These are phyloP conservation scores for Phodopus roborovskii DNA, from an alignment of 2,113 vertebrate genomes.

Conservation along the genomic window DNA sequence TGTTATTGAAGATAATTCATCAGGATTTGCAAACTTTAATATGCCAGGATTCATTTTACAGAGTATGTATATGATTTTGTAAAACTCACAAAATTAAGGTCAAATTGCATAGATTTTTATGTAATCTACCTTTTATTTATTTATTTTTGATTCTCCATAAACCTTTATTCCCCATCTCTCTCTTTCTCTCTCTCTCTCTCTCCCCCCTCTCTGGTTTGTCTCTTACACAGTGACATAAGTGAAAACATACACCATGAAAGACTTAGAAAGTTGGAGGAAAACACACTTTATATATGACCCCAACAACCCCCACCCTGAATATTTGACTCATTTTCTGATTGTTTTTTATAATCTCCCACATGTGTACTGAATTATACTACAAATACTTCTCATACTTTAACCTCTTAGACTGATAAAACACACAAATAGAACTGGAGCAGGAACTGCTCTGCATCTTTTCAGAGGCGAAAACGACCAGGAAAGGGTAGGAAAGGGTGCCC, in stretches of 20 bases:
- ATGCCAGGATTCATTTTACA: background rate
- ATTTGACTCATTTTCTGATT: slow-evolving; percentile 4
- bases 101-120: background rate
- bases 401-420: slow-evolving; percentile 7
- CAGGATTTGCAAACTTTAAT: background rate
- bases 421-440: background rate
- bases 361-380: background rate
- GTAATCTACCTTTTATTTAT: too few species aligned
- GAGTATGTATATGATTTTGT: background rate
- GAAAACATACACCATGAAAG: background rate
- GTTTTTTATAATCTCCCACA: background rate
- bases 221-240: background rate
- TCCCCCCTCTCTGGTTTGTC: too few species aligned
- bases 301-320: background rate
- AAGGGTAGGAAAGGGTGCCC: background rate
- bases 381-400: slow-evolving; percentile 13
- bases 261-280: background rate
- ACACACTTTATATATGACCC: background rate
- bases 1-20: background rate
- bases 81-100: background rate
- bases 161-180: slow-evolving; percentile 7
- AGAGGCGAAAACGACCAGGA: background rate
- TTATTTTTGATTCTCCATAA: background rate
- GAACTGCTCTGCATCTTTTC: background rate
- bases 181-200: too few species aligned